Evolutionary conservation across 2,113 vertebrate genomes (phyloP), one percentile per base, ranked within the genome.

Genomic region (Smithornis capensis): DNA sequence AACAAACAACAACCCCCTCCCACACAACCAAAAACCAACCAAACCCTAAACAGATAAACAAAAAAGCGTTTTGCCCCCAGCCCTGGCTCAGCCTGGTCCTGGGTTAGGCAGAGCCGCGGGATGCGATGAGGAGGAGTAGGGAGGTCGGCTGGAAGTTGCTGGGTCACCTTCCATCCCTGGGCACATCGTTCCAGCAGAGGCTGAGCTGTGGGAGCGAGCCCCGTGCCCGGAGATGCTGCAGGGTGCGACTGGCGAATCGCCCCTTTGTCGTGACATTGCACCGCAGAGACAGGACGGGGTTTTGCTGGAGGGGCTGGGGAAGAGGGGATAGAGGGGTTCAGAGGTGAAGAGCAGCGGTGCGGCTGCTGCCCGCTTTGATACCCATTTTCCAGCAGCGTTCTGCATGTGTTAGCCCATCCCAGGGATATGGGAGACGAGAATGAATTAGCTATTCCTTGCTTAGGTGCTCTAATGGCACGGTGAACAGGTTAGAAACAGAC

Each of bases 401-500:
- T 78, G 84, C 83, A 49, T 77, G 94, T 50, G 86, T n/a, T 68
- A 95, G 64, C 79, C 84, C 93, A 87, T 85, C 81, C 70, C 56
- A 92, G 87, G 38, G 88, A 50, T 77, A 1, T 74, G 65, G 92
- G 76, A 74, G 64, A 47, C 35, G 27, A 33, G 47, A 35, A 74
- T 31, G 90, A 42, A 91, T 29, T 22, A 96, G 71, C 84, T 68
- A 69, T 93, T 42, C 89, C 83, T 75, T 4, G 67, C 93, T 74
- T 91, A 97, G 95, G 96, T 94, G 89, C 81, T 96, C 94, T 96
- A 95, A 96, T 96, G 96, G 94, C 97, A 96, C 44, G 90, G 94
- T 90, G 97, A 96, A 95, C 96, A 97, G 98, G 98, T 97, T 97
- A 96, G 95, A 97, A 94, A 96, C 70, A 95, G 97, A 82, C 67